Percentiles rank a stretch among this genome's conserved stretches.
These are phyloP conservation scores for Cervus canadensis DNA, from an alignment of 2,113 vertebrate genomes.

Conservation along the genomic window DNA sequence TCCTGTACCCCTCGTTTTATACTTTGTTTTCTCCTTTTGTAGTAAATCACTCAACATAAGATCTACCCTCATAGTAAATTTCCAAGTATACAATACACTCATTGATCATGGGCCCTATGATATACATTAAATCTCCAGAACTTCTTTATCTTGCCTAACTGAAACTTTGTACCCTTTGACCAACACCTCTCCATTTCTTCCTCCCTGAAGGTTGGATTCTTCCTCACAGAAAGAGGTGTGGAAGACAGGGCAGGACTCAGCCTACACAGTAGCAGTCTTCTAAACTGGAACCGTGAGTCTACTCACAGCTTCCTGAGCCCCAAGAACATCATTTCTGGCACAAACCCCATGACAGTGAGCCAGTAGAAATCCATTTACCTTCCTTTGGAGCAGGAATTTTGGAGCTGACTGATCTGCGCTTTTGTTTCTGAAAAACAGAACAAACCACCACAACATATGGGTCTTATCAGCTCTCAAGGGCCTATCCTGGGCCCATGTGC, in stretches of 20 bases:
- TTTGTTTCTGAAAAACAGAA: slow-evolving; percentile 79
- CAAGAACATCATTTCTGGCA: neutral
- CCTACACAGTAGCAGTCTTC: neutral
- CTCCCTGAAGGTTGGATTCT: neutral
- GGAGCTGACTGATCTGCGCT: slow-evolving; percentile 78
- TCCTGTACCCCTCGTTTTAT: neutral
- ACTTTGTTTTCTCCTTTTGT: neutral
- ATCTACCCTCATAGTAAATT: neutral
- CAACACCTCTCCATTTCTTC: neutral
- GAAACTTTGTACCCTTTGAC: neutral
- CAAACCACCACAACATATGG: neutral
- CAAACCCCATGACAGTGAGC: neutral
- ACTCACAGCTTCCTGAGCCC: neutral
- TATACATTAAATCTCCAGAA: neutral
- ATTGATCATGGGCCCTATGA: neutral
- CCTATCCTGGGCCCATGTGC: neutral
- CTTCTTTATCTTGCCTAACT: neutral
- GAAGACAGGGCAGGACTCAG: neutral
- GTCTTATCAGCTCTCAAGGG: neutral
- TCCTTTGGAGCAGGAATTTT: slow-evolving; percentile 83
- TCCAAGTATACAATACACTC: neutral
- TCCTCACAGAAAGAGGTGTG: neutral
- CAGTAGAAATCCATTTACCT: slow-evolving; percentile 74
- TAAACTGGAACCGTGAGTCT: neutral
- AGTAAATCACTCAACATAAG: neutral